Evolutionary conservation across 2,888 invertebrate genomes (phyloP).

Genomic region (Chaetoderma sp.): DNA sequence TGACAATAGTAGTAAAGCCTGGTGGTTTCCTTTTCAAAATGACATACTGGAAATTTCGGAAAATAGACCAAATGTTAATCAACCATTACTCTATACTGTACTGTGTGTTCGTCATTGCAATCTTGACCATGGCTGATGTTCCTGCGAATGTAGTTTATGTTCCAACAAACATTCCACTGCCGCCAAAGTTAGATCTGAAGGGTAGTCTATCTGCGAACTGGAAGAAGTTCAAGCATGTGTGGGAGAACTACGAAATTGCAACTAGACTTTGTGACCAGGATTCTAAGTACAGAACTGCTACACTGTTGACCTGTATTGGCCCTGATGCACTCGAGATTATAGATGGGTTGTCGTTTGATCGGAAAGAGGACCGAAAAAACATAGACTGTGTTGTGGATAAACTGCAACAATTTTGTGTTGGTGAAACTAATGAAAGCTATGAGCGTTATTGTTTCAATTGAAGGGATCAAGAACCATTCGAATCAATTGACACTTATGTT

Average conservation of each 20-base stretch:
- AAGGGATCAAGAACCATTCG: conserved; percentile 18
- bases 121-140: too few species aligned
- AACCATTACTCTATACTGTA: too few species aligned
- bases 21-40: too few species aligned
- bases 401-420: conserved; percentile 23
- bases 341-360: conserved; percentile 19
- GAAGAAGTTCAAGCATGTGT: conserved; percentile 22
- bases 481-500: conserved; percentile 24
- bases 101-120: too few species aligned
- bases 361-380: not conserved
- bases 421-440: conserved; percentile 23
- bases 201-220: conserved; percentile 16
- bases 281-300: conserved; percentile 15
- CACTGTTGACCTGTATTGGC: conserved; percentile 20
- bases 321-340: conserved; percentile 22
- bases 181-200: conserved; percentile 8
- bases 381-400: not conserved
- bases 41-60: too few species aligned
- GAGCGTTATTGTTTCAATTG: conserved; percentile 28
- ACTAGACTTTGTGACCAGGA: conserved; percentile 10
- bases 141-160: too few species aligned
- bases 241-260: conserved; percentile 27
- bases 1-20: too few species aligned
- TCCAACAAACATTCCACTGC: conserved; percentile 17
- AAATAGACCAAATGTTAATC: too few species aligned